Evolutionary conservation across 2,113 vertebrate species (phyloP).

Genomic region (Synchiropus splendidus): DNA sequence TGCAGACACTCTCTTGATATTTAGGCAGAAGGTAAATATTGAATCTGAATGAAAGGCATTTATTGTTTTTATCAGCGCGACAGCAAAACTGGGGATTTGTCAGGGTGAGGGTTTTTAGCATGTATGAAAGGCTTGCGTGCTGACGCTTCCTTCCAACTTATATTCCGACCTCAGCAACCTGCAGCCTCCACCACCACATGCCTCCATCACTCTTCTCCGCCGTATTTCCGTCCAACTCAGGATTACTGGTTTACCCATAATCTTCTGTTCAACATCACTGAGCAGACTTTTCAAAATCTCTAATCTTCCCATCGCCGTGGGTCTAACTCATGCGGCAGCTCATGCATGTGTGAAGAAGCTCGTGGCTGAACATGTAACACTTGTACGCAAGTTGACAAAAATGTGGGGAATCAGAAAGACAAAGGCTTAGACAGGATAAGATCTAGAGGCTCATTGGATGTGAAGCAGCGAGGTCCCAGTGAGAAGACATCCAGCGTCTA

Average conservation of each 20-base stretch:
- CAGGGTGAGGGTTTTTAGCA: neutral
- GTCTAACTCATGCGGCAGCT: neutral
- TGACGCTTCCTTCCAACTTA: conserved; percentile 30
- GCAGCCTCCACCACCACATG: conserved; percentile 4
- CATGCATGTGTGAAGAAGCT: no score
- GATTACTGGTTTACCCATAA: conserved; percentile 65
- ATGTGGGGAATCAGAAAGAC: no score
- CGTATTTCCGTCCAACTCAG: conserved; percentile 56
- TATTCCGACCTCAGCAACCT: conserved; percentile 13
- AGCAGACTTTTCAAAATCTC: conserved; percentile 66
- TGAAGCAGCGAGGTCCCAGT: no score
- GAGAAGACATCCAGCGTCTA: no score
- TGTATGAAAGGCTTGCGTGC: conserved; percentile 3
- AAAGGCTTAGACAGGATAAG: no score
- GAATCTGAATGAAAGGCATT: neutral
- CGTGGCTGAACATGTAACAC: no score
- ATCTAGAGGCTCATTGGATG: no score
- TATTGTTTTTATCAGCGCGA: neutral
- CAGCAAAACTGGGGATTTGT: conserved; percentile 4
- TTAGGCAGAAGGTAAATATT: neutral
- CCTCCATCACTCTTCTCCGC: conserved; percentile 40
- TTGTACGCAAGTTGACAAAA: no score
- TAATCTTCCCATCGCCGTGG: conserved; percentile 39
- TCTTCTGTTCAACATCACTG: conserved; percentile 64
- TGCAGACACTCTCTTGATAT: conserved; percentile 13